These are phyloP conservation scores for Hipparchia sbordonii DNA, from an alignment of 2,888 invertebrate genomes.

Conservation along the genomic window DNA sequence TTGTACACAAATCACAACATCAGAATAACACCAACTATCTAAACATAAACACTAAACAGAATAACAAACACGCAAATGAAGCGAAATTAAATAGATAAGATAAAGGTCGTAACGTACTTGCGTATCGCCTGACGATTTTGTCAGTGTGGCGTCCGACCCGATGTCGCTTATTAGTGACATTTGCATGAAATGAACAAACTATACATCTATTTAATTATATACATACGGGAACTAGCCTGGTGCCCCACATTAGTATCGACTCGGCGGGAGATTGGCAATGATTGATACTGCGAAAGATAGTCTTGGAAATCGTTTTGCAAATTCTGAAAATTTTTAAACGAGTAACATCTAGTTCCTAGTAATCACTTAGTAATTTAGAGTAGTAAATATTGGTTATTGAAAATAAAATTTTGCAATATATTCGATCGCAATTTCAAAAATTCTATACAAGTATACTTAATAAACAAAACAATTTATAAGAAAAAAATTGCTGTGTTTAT, in stretches of 20 bases:
- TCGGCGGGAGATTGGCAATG: conserved; percentile 29
- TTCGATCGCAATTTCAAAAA: conserved; percentile 22
- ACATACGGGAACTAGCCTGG: conserved; percentile 39
- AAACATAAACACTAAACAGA: conserved; percentile 39
- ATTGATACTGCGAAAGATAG: conserved; percentile 23
- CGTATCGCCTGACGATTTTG: conserved; percentile 78
- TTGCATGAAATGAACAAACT: conserved; percentile 84
- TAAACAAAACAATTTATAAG: conserved; percentile 23
- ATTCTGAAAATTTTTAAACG: not conserved
- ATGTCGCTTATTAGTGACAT: conserved; percentile 81
- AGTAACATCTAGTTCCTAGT: too few relatives aligned
- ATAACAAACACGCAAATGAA: conserved; percentile 47
- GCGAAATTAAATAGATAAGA: conserved; percentile 50
- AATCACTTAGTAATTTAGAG: not conserved
- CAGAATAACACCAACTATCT: conserved; percentile 39
- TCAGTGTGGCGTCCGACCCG: conserved; percentile 76
- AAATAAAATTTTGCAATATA: not conserved
- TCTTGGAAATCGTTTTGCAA: not conserved
- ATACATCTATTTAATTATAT: conserved; percentile 72
- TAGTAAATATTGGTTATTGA: not conserved
- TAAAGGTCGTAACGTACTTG: conserved; percentile 72
- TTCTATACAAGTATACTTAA: conserved; percentile 13
- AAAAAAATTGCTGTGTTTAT: conserved; percentile 30
- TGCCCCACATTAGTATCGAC: conserved; percentile 19
- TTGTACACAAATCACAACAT: conserved; percentile 1